Conservation (phyloP, 2,113 vertebrate genomes). For the Mobula birostris region DNA sequence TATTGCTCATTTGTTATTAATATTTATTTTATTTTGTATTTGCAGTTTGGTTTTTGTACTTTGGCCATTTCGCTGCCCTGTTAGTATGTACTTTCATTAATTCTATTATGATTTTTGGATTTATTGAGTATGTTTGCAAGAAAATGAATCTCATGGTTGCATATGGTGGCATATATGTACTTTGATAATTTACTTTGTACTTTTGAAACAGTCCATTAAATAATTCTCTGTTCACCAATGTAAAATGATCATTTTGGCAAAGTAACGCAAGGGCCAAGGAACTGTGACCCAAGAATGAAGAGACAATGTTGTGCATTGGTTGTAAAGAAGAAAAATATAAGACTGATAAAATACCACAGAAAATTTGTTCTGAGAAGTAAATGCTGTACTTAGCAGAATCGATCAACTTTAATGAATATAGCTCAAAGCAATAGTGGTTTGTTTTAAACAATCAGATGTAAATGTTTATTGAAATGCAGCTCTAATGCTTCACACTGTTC, state of each 20-base stretch:
- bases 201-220: background rate
- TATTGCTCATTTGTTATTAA: too few relatives aligned
- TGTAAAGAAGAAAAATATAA: background rate
- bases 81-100: too few relatives aligned
- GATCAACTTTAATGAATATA: background rate
- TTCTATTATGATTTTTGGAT: too few relatives aligned
- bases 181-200: too few relatives aligned
- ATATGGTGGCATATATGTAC: too few relatives aligned
- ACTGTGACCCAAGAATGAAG: background rate
- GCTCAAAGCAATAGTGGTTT: background rate
- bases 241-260: background rate
- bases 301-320: background rate
- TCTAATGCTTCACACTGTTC: background rate
- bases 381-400: background rate
- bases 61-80: too few relatives aligned
- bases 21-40: too few relatives aligned
- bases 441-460: background rate
- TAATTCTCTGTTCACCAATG: background rate
- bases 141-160: too few relatives aligned
- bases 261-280: background rate
- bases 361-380: background rate
- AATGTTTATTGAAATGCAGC: background rate
- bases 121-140: too few relatives aligned
- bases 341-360: background rate
- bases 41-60: too few relatives aligned